Evolutionary conservation across 1,140 invertebrate genomes (phyloP), one percentile per base, ranked within the genome.

Genomic region (Brevipalpus yothersi): DNA sequence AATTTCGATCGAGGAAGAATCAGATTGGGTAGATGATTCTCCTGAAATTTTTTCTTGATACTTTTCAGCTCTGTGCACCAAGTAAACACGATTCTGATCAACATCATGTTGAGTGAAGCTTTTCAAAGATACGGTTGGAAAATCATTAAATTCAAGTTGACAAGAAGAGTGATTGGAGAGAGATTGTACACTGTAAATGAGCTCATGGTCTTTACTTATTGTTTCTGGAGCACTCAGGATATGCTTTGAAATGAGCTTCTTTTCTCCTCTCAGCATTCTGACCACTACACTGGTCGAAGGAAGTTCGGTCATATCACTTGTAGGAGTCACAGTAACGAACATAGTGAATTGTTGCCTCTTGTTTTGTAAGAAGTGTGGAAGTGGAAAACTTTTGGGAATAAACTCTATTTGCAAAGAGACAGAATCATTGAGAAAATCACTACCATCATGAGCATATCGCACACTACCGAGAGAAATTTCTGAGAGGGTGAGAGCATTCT

Each of bases 71-170:
- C 31, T 82, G 72, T 94, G 88, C 61, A 83, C 79, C 67, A 90
- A 94, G 5, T 84, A 72, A 3, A 95, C 75, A 62, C 78, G 76
- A 53, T 80, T 80, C n/a, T 81, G 79, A 65, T 94, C 82, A 8
- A 95, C 77, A 68, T 95, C 89, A 21, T 80, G 78, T 71, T 95
- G 88, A 0, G 84, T 84, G 64, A 94, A 94, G 63, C 80, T 81
- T 19, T n/a, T 51, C n/a, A 51, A 51, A n/a, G n/a, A 2, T 10
- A n/a, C 21, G 8, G 49, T 19, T 51, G 49, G 49, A 51, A 19
- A n/a, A 51, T 51, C 49, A 17, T n/a, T 51, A 19, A 19, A 51
- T 8, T 51, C 49, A 51, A 51, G n/a, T n/a, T 51, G 21, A 51
- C 49, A 51, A 13, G n/a, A n/a, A n/a, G 49, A 19, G n/a, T 15